Evolutionary conservation across 2,888 invertebrate species (phyloP), one percentile per base, ranked within the genome.

Genomic region (Yponomeuta plumbellus): DNA sequence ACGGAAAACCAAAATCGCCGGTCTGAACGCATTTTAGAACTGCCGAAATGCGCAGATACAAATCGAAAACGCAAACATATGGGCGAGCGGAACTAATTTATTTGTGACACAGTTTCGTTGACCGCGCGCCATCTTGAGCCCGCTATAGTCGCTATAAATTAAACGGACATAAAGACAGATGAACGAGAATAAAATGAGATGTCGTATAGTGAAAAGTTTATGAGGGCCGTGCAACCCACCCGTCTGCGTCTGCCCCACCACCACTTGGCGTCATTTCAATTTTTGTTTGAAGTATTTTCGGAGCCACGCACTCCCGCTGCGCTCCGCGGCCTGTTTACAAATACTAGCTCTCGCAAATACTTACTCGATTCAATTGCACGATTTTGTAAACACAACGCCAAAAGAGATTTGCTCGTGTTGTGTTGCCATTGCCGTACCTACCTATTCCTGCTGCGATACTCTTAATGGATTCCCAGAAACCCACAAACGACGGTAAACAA

Each of bases 241-340:
- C 11, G 44, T 17, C 40, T 84, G 83, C 79, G 87, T 88, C 89
- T 88, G 85, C 89, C 85, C 85, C 85, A 83, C 85, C 85, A 83
- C 85, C 84, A 85, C 80, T 89, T 90, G 90, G 90, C 90, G 78
- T 78, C 80, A 80, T 76, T 86, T 89, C 89, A 89, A 91, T 83
- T 88, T 88, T 87, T 89, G 86, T 86, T 86, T 82, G 84, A 86
- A 78, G 86, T 90, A 91, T 90, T 90, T 89, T 84, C 72, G 85
- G 89, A 87, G 79, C 79, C 85, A 84, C 83, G 83, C 86, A 82
- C 83, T 80, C 79, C 76, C 78, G 75, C 75, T 81, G 80, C 78
- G 75, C 76, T 76, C 76, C 78, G 13, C 65, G 78, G 80, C 83
- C 82, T 89, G 90, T 90, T 90, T 90, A 90, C 90, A 86, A 91